Base-by-base conservation (phyloP, 2,113 vertebrate genomes). In the Cephalophus harveyi region DNA sequence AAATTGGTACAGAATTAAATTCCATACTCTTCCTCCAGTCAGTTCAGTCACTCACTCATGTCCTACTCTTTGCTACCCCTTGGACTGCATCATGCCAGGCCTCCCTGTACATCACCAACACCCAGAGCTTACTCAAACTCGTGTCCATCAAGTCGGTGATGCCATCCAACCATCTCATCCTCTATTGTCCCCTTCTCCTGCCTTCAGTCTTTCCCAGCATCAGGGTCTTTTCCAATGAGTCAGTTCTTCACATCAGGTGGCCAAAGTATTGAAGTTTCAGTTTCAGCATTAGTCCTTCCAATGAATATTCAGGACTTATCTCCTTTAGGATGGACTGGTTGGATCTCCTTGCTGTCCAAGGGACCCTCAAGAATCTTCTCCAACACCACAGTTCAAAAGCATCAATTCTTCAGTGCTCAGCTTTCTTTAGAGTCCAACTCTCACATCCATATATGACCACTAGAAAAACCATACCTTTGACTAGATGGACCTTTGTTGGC, bases 61-160 rank as follows among this genome's bases (percentile, higher is more conserved):
- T 71, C 64, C n/a, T 11, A 71, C n/a, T 71, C n/a, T 67, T 67
- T 21, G n/a, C n/a, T 11, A 21, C 9, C 9, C 19, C 64, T 12
- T 6, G n/a, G 64, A 71, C 5, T 36, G 64, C n/a, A 36, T 11
- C 64, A 71, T 0, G 1, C 64, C 19, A 36, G 64, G n/a, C 9
- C n/a, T 71, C n/a, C 64, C n/a, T 36, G n/a, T 36, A 0, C 19
- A 23, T 71, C 64, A 71, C n/a, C 64, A 71, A 36, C 64, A 2
- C 64, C n/a, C 0, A 0, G n/a, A 71, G 64, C 2, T 36, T 36
- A 17, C 8, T 21, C 64, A 71, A 21, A 36, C 17, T 21, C 0
- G 1, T 21, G n/a, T 21, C n/a, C 9, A 0, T 36, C 9, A 2
- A 71, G 17, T 71, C 3, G 0, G 64, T 71, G 17, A 71, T 71